These are phyloP conservation scores for Elysia crispata DNA, from an alignment of 2,888 invertebrate species.

Conservation along the genomic window DNA sequence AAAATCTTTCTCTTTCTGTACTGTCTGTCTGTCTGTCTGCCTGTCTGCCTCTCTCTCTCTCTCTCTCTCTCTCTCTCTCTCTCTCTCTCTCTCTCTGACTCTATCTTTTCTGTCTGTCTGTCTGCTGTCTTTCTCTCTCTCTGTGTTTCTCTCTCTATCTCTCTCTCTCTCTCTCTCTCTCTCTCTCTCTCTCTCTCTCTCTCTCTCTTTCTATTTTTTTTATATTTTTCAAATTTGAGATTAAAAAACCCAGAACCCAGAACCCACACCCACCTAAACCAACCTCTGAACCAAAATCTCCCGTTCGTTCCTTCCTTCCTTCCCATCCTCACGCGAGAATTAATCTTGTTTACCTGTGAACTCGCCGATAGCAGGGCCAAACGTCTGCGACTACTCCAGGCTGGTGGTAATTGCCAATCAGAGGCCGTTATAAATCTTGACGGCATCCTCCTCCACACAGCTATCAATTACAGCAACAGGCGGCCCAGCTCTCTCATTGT, in stretches of 20 bases:
- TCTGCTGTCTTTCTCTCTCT: not conserved
- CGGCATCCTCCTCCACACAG: too few species aligned
- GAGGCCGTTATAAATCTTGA: too few species aligned
- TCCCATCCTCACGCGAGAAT: not conserved
- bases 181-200: not conserved
- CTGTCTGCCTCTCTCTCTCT: too few species aligned
- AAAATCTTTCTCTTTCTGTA: too few species aligned
- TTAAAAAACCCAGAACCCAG: not conserved
- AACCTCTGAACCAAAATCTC: not conserved
- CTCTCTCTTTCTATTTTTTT: slow-evolving; percentile 20
- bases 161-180: not conserved
- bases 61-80: too few species aligned
- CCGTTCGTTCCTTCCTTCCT: not conserved
- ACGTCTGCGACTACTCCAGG: too few species aligned
- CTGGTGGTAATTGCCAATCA: too few species aligned
- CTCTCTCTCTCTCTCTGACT: slow-evolving; percentile 5
- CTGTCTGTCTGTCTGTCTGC: too few species aligned
- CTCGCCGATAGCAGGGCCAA: not conserved
- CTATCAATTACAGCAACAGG: too few species aligned
- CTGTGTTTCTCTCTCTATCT: not conserved
- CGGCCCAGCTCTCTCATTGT: too few species aligned
- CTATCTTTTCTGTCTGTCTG: not conserved
- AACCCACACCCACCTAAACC: too few species aligned
- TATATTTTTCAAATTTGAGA: not conserved
- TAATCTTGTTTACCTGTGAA: too few species aligned